phyloP scores from a whole-genome alignment of 2,888 invertebrate species.

The Ichneumon xanthorius region DNA sequence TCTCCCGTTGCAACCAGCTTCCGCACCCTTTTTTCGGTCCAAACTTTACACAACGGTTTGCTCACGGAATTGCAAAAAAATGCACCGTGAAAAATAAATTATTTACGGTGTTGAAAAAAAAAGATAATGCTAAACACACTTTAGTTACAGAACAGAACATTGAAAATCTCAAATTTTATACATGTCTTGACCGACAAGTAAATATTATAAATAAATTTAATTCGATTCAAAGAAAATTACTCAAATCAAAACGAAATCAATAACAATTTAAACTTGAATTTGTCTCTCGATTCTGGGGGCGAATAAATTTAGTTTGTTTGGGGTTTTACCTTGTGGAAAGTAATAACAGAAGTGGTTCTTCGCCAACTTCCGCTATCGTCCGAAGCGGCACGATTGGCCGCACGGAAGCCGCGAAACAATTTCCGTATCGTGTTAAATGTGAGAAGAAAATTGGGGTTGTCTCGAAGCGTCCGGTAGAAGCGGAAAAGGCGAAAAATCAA shows the following conservation, averaged over 20 bases:
- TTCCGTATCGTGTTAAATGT: slow-evolving; percentile 10
- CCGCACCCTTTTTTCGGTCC: not conserved
- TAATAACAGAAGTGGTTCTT: not conserved
- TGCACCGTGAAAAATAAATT: not conserved
- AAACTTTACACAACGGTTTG: not conserved
- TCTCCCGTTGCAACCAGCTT: not conserved
- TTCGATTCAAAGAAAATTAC: too few relatives aligned
- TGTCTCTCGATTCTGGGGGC: too few relatives aligned
- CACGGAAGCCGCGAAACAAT: not conserved
- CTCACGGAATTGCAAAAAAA: not conserved
- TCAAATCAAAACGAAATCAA: too few relatives aligned
- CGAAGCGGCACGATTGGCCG: slow-evolving; percentile 10
- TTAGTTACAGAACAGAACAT: not conserved
- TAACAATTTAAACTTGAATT: too few relatives aligned
- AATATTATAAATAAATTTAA: too few relatives aligned
- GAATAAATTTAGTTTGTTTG: not conserved
- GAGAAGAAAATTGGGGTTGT: slow-evolving; percentile 20
- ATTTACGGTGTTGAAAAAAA: not conserved
- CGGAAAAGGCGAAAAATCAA: not conserved
- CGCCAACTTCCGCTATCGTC: not conserved
- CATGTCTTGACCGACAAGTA: too few relatives aligned
- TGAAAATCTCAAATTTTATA: not conserved
- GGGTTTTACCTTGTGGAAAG: not conserved
- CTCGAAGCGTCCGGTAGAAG: slow-evolving; percentile 16
- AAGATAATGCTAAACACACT: not conserved